Conservation (phyloP, 2,888 invertebrate species). For the Apoda limacodes region DNA sequence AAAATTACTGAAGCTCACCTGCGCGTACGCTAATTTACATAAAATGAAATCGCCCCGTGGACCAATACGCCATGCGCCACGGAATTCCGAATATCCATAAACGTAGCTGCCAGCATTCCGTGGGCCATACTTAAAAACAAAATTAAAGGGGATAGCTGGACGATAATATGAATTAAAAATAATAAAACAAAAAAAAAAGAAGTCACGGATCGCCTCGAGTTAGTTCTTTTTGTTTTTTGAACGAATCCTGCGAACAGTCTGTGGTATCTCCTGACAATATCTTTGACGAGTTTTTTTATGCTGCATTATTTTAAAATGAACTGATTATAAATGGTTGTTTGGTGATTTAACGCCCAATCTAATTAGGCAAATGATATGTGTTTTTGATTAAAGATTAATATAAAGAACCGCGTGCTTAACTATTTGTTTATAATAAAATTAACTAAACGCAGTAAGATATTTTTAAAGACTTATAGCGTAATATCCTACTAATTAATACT, state of each 20-base stretch:
- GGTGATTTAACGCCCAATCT: constrained; percentile 70
- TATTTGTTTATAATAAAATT: too few relatives aligned
- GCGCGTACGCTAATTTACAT: constrained; percentile 44
- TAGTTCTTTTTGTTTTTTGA: constrained; percentile 57
- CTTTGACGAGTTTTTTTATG: constrained; percentile 67
- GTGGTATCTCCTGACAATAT: constrained; percentile 66
- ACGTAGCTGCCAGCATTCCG: constrained; percentile 66
- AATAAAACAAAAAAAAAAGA: constrained; percentile 67
- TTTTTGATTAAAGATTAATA: constrained; percentile 45
- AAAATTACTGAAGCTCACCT: constrained; percentile 45
- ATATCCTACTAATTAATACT: too few relatives aligned
- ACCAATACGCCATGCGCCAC: constrained; percentile 36
- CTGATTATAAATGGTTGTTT: constrained; percentile 69
- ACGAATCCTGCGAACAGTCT: constrained; percentile 60
- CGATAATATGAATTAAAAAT: constrained; percentile 71
- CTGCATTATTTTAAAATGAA: constrained; percentile 67
- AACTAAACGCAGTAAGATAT: too few relatives aligned
- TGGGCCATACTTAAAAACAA: constrained; percentile 69
- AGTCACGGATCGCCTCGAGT: constrained; percentile 69
- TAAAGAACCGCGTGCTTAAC: too few relatives aligned
- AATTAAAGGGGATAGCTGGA: constrained; percentile 69
- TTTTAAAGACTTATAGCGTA: too few relatives aligned
- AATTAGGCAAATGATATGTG: constrained; percentile 70
- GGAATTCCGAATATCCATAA: constrained; percentile 67
- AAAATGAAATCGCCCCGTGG: constrained; percentile 54